A percentile compares a stretch with the other conserved stretches of the same genome.
Evolutionary conservation across 2,797 vertebrate species (phyloP).

Genomic region (Sebastes aleutianus): DNA sequence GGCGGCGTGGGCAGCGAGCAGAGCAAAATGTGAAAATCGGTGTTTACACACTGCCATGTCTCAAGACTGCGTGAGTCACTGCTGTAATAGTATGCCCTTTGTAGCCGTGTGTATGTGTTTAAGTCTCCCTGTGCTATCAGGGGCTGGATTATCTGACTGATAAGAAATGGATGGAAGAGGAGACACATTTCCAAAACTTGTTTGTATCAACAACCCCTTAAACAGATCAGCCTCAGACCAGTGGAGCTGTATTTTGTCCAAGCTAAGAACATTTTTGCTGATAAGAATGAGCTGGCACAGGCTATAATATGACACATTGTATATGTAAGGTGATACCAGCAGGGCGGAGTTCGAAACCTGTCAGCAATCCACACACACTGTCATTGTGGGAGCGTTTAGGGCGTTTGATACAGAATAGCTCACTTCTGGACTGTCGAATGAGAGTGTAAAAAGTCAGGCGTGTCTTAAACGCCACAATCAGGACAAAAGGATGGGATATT

Average conservation of each 20-base stretch:
- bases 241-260: background rate
- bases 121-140: background rate
- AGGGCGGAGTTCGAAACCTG: conserved; percentile 53
- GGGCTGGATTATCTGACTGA: conserved; percentile 15
- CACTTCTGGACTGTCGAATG: background rate
- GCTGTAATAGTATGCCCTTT: conserved; percentile 39
- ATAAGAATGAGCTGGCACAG: background rate
- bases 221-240: background rate
- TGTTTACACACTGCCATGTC: conserved; percentile 58
- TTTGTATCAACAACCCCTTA: background rate
- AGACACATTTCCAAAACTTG: background rate
- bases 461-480: conserved; percentile 12
- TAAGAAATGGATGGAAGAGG: background rate
- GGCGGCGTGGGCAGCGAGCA: conserved; percentile 11
- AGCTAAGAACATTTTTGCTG: background rate
- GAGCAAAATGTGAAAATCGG: conserved; percentile 37
- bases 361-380: background rate
- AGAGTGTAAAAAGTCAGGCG: background rate
- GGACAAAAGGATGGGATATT: conserved; percentile 9
- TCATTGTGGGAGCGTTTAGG: conserved; percentile 21
- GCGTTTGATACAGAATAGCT: background rate
- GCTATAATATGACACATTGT: background rate
- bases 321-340: conserved; percentile 43
- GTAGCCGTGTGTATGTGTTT: conserved; percentile 13
- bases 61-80: conserved; percentile 55